Evolutionary conservation across 2,113 vertebrate genomes (phyloP), one percentile per base, ranked within the genome.

Genomic region (Benitochromis conjunctus): DNA sequence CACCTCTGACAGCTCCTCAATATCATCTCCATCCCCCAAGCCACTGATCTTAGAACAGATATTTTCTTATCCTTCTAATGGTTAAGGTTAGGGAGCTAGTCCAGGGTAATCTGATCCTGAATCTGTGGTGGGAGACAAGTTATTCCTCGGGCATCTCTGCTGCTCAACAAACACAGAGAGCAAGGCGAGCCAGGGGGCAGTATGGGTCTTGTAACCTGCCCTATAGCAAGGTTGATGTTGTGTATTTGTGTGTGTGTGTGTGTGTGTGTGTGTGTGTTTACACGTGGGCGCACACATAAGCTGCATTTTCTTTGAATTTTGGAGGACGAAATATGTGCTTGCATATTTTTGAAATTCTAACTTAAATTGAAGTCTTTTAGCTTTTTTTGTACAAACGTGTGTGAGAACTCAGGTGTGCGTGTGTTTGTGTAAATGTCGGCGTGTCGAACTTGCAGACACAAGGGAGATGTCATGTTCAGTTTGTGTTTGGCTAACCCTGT

Each of bases 1-100:
- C 96, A 97, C 96, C 96, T 95, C 96, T 94, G 94, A 97, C 96
- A 97, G 96, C 95, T 97, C 97, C 97, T 97, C 97, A 97, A 96
- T 97, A 97, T 87, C 94, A 97, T 95, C 91, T 79, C 58, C 79
- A 89, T 85, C 91, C 94, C 92, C 86, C 90, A 83, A 92, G 92
- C 88, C 91, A 91, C 93, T 94, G 95, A 94, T 95, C 94, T 90
- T 83, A 87, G 91, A 94, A 91, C 94, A 95, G 94, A 96, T 95
- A 95, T 92, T 94, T 95, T 90, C 94, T 94, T 94, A 94, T 95
- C 94, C 93, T 86, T 83, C 88, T 95, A 95, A 95, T 94, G 89
- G 93, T 91, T 95, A 93, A 94, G 94, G 94, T 95, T 94, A 95
- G 92, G 94, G 86, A 93, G 91, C 86, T 82, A 90, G 92, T 94